Percentiles rank a stretch among this genome's conserved stretches.
Evolutionary conservation across 2,113 vertebrate species (phyloP).

Genomic region (Garra rufa): DNA sequence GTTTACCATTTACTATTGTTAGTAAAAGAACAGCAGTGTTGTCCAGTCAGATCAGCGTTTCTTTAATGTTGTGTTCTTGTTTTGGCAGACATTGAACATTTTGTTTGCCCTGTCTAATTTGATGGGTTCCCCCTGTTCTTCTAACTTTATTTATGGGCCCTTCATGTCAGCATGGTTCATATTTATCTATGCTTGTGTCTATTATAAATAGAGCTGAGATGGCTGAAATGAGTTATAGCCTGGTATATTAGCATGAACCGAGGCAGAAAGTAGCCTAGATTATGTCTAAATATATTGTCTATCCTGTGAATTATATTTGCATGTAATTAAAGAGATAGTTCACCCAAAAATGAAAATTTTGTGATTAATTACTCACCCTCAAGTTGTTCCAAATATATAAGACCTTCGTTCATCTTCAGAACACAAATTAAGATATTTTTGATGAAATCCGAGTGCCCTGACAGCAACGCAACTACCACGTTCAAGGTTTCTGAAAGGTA

Average conservation of each 20-base stretch:
- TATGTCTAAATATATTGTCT: not conserved
- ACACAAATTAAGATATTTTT: too few relatives aligned
- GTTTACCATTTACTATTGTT: not conserved
- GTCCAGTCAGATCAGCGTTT: not conserved
- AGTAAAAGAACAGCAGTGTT: not conserved
- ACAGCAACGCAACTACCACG: too few relatives aligned
- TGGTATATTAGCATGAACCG: not conserved
- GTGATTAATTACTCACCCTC: not conserved
- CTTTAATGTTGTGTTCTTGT: not conserved
- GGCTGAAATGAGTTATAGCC: conserved; percentile 1
- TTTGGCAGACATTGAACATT: not conserved
- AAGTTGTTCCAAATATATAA: not conserved
- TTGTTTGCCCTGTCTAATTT: conserved; percentile 23
- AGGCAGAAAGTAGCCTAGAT: not conserved
- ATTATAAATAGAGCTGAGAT: conserved; percentile 8
- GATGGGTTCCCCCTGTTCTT: not conserved
- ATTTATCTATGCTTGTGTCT: conserved; percentile 22
- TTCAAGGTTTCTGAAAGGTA: too few relatives aligned
- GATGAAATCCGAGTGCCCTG: too few relatives aligned
- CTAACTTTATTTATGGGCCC: not conserved
- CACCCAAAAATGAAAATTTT: not conserved
- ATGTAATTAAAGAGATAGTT: not conserved
- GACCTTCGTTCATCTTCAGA: too few relatives aligned
- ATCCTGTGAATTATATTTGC: not conserved
- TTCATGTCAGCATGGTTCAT: conserved; percentile 22